Evolutionary conservation across 2,888 invertebrate species (phyloP).

Genomic region (Acrocera orbiculus): DNA sequence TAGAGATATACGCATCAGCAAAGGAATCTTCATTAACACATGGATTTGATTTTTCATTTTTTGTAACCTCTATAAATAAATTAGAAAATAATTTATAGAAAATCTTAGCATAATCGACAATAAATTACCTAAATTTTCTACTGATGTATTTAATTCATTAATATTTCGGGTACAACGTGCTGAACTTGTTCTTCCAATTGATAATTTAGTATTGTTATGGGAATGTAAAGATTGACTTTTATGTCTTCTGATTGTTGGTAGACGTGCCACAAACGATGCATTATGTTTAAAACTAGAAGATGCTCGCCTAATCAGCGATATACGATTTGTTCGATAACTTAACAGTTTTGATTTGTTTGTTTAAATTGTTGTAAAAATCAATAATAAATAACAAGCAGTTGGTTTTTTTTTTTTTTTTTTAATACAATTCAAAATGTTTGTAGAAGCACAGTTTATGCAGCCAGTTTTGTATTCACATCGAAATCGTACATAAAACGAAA

Average conservation of each 20-base stretch:
- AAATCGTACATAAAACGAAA: no score
- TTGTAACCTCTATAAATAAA: conserved; percentile 29
- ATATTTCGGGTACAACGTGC: conserved; percentile 43
- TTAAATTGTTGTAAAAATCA: not conserved
- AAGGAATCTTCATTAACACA: conserved; percentile 69
- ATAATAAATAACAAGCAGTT: not conserved
- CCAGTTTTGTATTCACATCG: no score
- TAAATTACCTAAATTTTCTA: conserved; percentile 51
- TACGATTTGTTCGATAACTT: conserved; percentile 20
- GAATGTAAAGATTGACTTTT: conserved; percentile 63
- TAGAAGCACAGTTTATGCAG: no score
- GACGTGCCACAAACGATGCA: conserved; percentile 78
- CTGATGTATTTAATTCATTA: conserved; percentile 54
- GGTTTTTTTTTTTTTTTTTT: conserved; percentile 1
- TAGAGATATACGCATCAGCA: conserved; percentile 59
- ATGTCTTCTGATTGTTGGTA: conserved; percentile 72
- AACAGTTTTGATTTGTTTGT: conserved; percentile 6
- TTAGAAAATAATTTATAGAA: conserved; percentile 11
- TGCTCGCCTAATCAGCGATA: conserved; percentile 41
- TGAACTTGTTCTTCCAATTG: conserved; percentile 18
- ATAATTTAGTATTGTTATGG: conserved; percentile 34
- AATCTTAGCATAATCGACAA: conserved; percentile 1
- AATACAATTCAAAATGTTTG: no score
- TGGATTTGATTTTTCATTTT: conserved; percentile 42
- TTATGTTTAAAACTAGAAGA: conserved; percentile 82